Evolutionary conservation across 2,797 vertebrate species (phyloP).

Genomic region (Myotis pilosus): DNA sequence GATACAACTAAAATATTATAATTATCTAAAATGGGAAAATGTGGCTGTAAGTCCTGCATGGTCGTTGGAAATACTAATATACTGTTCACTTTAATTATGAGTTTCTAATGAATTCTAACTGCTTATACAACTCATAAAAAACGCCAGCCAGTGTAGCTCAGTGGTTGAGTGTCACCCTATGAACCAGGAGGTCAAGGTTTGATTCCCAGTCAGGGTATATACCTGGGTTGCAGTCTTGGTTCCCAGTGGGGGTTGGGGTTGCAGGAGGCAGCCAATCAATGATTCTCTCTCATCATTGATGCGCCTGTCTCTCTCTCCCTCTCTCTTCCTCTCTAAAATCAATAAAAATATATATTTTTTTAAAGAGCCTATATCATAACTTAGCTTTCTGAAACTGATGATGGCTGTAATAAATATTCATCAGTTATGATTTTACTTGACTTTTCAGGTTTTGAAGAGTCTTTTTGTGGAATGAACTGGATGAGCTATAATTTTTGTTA

Average conservation of each 20-base stretch:
- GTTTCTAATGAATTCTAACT: neutral
- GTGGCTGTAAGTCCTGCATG: neutral
- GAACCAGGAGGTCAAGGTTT: no score
- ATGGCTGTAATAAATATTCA: neutral
- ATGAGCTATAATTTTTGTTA: neutral
- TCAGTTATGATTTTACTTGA: neutral
- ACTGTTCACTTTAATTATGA: neutral
- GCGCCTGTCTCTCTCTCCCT: no score
- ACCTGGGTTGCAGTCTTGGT: no score
- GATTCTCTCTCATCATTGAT: no score
- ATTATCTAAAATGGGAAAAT: constrained; percentile 31
- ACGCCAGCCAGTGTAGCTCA: no score
- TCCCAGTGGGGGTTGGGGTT: no score
- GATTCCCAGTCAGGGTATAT: no score
- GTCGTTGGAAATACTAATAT: neutral
- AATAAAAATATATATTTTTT: no score
- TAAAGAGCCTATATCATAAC: neutral
- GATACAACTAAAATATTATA: constrained; percentile 9
- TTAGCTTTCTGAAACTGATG: neutral
- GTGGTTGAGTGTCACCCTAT: no score
- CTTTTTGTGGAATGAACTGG: neutral
- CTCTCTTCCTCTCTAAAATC: no score
- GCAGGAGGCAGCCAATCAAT: no score
- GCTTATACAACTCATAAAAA: neutral
- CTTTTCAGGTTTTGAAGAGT: neutral